Conservation (phyloP, 53 echinoderm and acorn worm species). For the Echinometra lucunter region DNA sequence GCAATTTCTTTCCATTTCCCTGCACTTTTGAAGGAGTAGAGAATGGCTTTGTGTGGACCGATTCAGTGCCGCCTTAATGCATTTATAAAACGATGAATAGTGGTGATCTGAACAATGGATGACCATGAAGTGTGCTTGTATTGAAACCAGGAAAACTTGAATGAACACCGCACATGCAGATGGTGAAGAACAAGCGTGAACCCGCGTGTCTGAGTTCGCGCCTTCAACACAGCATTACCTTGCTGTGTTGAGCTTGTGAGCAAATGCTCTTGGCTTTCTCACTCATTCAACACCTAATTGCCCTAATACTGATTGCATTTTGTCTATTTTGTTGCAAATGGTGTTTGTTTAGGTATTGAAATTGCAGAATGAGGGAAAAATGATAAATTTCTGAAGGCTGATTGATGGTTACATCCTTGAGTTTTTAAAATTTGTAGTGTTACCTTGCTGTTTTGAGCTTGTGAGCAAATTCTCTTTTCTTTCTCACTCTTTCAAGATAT, state of each 20-base stretch:
- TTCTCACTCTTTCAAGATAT: no score
- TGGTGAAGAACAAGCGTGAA: slow-evolving; percentile 23
- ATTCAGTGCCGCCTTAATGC: background rate
- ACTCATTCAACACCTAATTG: slow-evolving; percentile 6
- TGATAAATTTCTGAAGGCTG: background rate
- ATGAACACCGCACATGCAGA: slow-evolving; percentile 28
- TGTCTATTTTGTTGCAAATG: background rate
- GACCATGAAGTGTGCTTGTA: slow-evolving; percentile 48
- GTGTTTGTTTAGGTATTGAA: background rate
- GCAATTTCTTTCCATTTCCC: background rate
- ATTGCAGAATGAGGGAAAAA: background rate
- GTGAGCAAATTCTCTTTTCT: no score
- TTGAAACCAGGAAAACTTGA: background rate
- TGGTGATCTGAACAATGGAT: slow-evolving; percentile 32
- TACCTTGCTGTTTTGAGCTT: no score
- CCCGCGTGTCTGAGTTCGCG: background rate
- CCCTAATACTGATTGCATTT: background rate
- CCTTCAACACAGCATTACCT: background rate
- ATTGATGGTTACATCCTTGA: no score
- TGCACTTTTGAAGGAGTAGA: background rate
- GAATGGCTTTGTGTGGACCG: background rate
- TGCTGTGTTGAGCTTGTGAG: slow-evolving; percentile 45
- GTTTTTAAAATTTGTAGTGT: no score
- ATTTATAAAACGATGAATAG: slow-evolving; percentile 27
- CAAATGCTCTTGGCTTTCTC: slow-evolving; percentile 49